Conservation (phyloP, 2,113 vertebrate species). For the Crotophaga sulcirostris region DNA sequence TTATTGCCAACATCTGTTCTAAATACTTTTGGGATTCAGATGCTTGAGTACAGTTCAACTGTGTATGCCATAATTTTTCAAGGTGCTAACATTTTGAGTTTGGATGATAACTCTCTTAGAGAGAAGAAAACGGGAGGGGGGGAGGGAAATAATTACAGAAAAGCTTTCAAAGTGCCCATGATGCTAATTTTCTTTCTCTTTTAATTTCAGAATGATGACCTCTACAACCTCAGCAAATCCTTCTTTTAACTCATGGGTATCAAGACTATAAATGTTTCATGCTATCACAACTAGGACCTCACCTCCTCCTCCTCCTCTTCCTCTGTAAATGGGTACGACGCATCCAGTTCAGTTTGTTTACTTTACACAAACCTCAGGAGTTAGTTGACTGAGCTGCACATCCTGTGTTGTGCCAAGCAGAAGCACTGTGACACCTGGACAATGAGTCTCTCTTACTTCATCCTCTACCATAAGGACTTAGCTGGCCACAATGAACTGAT, state of each 20-base stretch:
- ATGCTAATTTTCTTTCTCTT: conserved; percentile 52
- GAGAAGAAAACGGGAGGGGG: neutral
- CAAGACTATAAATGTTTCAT: conserved; percentile 78
- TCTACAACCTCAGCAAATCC: conserved; percentile 80
- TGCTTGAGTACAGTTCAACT: conserved; percentile 12
- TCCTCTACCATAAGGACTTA: conserved; percentile 72
- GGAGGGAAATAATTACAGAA: neutral
- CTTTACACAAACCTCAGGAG: conserved; percentile 87
- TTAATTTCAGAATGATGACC: conserved; percentile 81
- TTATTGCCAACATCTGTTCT: conserved; percentile 55
- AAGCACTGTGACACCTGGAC: conserved; percentile 84
- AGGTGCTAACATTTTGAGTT: conserved; percentile 12
- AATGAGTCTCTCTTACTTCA: conserved; percentile 73
- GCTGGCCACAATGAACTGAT: conserved; percentile 73
- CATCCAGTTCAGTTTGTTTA: conserved; percentile 85
- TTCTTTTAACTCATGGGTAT: conserved; percentile 82
- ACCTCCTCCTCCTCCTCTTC: conserved; percentile 65
- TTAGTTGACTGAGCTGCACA: conserved; percentile 83
- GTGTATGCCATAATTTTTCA: neutral
- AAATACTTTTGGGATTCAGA: conserved; percentile 41
- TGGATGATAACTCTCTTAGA: neutral
- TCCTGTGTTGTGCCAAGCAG: conserved; percentile 81
- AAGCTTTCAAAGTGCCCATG: neutral
- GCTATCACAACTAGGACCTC: conserved; percentile 85
- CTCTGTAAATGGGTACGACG: conserved; percentile 82